Base-by-base conservation (phyloP, 2,888 invertebrate species). In the Meta bourneti region DNA sequence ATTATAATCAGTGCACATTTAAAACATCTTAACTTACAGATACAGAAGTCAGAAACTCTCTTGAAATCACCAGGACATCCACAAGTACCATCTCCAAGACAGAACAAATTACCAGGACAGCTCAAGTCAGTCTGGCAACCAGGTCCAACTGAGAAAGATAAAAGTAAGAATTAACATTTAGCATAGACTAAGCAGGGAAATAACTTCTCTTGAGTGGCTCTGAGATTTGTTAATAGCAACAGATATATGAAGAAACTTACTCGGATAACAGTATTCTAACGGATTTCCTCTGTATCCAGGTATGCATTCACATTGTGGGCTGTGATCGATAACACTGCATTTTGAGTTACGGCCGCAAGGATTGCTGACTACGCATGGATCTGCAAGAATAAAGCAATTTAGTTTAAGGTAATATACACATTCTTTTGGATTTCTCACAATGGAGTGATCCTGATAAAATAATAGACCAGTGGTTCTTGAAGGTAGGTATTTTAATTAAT, bases 211-310 rank as follows among this genome's bases (percentile, higher is more conserved):
- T 5, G 61, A 9, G 13, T 61, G 61, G 6, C 13, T 61, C 6
- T 61, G 11, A 5, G 11, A 61, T 16, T 61, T 61, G 34, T 34
- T 34, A 34, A 34, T 34, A 34, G 4, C 34, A 1, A 2, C 34
- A 34, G 34, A 34, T 34, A 34, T 61, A 16, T 16, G 61, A 61
- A 16, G 61, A 61, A 16, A 61, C 93, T 93, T 91, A 94, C 94
- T 95, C 91, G 95, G 96, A 52, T 97, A 97, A 95, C 98, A 98
- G 93, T 96, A 96, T 48, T 96, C 95, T 93, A 97, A 96, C 0
- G 97, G 96, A 94, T 98, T 97, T 94, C 98, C 98, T 7, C 96
- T 96, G 94, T 97, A 97, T 69, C 97, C 97, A 34, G 96, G 96
- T 81, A 97, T 96, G 94, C 98, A 98, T 93, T 96, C 96, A 95